Evolutionary conservation across 2,113 vertebrate genomes (phyloP).

Genomic region (Psilopsiagon aymara): DNA sequence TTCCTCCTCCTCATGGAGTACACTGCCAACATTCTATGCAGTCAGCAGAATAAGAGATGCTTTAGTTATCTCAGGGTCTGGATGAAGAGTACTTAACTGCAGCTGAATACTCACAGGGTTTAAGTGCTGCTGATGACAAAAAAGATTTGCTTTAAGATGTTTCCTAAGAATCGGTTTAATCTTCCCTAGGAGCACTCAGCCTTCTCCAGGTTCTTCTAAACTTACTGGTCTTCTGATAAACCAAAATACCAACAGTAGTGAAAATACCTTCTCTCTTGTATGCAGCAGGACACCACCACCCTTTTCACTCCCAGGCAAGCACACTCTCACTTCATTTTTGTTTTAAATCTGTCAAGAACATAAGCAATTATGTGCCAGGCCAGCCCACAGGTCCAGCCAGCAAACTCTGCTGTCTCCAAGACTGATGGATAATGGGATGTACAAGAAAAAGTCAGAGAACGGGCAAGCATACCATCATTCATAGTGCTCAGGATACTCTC

Average conservation of each 20-base stretch:
- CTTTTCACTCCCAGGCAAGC: neutral
- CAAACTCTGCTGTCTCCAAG: neutral
- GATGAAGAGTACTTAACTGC: neutral
- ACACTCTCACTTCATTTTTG: neutral
- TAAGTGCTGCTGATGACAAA: neutral
- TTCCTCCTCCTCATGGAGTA: neutral
- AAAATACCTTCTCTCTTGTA: neutral
- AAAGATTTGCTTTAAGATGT: neutral
- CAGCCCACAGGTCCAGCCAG: neutral
- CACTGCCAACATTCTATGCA: neutral
- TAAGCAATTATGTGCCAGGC: neutral
- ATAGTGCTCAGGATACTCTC: neutral
- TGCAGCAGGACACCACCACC: neutral
- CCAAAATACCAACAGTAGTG: neutral
- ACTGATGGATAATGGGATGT: slow-evolving; percentile 22
- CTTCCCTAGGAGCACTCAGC: neutral
- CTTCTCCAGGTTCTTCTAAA: neutral
- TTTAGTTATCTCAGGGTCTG: neutral
- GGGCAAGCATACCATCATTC: neutral
- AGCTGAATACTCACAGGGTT: neutral
- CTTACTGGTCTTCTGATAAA: neutral
- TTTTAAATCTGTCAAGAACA: neutral
- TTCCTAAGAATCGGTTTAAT: neutral
- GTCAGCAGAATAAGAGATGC: neutral
- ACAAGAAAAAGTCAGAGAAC: neutral